phyloP scores from a whole-genome alignment of 2,113 vertebrate species.

The Coracopsis vasa region DNA sequence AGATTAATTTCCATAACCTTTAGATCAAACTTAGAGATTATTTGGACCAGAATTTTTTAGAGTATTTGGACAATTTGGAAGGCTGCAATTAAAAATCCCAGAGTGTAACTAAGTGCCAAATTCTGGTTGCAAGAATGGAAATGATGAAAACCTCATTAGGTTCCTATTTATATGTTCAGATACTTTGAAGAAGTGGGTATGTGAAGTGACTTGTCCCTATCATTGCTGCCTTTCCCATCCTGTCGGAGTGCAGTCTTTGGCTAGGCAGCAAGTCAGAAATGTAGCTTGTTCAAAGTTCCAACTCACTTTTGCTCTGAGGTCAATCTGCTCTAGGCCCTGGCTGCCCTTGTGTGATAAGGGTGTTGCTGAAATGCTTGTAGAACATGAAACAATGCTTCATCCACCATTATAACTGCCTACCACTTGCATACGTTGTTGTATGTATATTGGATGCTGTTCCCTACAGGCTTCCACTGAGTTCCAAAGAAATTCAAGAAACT shows the following conservation, averaged over 20 bases:
- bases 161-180: rapidly evolving
- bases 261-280: not conserved
- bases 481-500: not conserved
- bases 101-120: not conserved
- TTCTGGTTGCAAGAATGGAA: not conserved
- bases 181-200: not conserved
- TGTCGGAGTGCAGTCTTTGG: not conserved
- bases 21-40: not conserved
- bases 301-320: rapidly evolving
- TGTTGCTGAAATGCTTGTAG: not conserved
- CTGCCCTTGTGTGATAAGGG: not conserved
- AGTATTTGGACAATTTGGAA: not conserved
- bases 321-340: not conserved
- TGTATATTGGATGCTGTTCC: not conserved
- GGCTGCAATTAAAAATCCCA: not conserved
- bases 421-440: rapidly evolving
- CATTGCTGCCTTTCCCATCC: not conserved
- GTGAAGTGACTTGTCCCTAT: not conserved
- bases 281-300: not conserved
- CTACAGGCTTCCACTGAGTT: not conserved
- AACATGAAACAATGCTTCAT: rapidly evolving
- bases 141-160: not conserved
- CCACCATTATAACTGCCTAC: rapidly evolving
- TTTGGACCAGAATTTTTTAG: not conserved
- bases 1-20: not conserved